Evolutionary conservation across 2,113 vertebrate genomes (phyloP).

Genomic region (Hepsetus odoe): DNA sequence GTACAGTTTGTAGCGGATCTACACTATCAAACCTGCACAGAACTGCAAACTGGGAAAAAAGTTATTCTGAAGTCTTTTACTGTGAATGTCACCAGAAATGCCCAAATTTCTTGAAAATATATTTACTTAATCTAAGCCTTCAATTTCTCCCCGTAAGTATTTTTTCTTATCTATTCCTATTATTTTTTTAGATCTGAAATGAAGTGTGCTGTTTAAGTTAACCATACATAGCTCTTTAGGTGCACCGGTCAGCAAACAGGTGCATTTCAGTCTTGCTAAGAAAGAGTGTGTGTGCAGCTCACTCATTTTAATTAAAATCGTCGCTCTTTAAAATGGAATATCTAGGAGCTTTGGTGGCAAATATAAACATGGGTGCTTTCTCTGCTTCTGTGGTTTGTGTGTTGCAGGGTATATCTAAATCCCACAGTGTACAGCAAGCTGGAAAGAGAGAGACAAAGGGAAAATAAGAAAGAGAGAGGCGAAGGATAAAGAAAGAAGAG

Average conservation of each 20-base stretch:
- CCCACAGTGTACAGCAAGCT: constrained; percentile 2
- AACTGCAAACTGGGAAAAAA: constrained; percentile 3
- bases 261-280: background rate
- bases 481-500: background rate
- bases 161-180: too few relatives aligned
- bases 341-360: background rate
- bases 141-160: too few relatives aligned
- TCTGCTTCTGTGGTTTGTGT: constrained; percentile 20
- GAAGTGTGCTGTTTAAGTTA: too few relatives aligned
- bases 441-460: constrained; percentile 11
- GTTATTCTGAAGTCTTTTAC: constrained; percentile 10
- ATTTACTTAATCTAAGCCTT: too few relatives aligned
- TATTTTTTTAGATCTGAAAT: too few relatives aligned
- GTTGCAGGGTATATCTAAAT: constrained; percentile 9
- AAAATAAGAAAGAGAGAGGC: background rate
- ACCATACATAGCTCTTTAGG: background rate
- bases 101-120: constrained; percentile 38
- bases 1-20: constrained; percentile 3
- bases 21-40: background rate
- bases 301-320: constrained; percentile 1
- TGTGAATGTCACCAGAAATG: constrained; percentile 33
- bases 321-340: constrained; percentile 1
- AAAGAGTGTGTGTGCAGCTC: background rate
- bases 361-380: background rate
- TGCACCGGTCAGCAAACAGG: background rate